A percentile compares a stretch with the other conserved stretches of the same genome.
These are phyloP conservation scores for Brachyalestes nurse DNA, from an alignment of 2,797 vertebrate genomes.

Conservation along the genomic window DNA sequence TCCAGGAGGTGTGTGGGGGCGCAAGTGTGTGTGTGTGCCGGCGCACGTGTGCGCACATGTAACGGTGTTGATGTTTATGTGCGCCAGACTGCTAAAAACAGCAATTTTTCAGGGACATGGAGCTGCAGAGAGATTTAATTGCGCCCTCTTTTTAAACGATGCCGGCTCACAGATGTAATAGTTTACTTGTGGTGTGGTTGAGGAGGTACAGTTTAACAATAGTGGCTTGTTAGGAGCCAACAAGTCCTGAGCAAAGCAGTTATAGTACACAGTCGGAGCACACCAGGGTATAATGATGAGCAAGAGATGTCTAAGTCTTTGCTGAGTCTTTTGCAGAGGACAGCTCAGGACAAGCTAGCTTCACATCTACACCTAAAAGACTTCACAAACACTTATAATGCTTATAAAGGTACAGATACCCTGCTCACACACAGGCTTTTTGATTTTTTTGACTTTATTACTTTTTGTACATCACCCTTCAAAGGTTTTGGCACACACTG, in stretches of 20 bases:
- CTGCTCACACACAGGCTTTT: neutral
- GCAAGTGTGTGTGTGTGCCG: conserved; percentile 24
- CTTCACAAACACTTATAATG: neutral
- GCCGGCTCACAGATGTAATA: conserved; percentile 60
- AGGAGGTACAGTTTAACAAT: conserved; percentile 58
- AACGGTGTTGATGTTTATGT: conserved; percentile 49
- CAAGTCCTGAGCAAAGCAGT: conserved; percentile 40
- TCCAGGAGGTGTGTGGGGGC: conserved; percentile 33
- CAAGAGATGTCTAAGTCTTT: conserved; percentile 21
- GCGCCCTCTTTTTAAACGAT: conserved; percentile 51
- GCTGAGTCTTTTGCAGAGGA: neutral
- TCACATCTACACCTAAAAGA: neutral
- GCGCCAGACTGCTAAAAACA: conserved; percentile 57
- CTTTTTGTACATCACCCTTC: neutral
- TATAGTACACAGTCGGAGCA: conserved; percentile 34
- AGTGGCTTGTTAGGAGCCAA: conserved; percentile 60
- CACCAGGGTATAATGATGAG: conserved; percentile 40
- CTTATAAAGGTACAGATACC: neutral
- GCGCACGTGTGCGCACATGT: conserved; percentile 28
- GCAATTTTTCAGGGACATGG: conserved; percentile 34
- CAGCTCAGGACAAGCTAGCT: conserved; percentile 3
- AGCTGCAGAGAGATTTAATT: conserved; percentile 54
- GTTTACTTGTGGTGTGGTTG: conserved; percentile 52
- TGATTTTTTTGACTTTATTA: neutral
- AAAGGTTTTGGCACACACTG: no score